These are phyloP conservation scores for Leptinotarsa defecta DNA, from an alignment of 1,140 invertebrate species.

Conservation along the genomic window DNA sequence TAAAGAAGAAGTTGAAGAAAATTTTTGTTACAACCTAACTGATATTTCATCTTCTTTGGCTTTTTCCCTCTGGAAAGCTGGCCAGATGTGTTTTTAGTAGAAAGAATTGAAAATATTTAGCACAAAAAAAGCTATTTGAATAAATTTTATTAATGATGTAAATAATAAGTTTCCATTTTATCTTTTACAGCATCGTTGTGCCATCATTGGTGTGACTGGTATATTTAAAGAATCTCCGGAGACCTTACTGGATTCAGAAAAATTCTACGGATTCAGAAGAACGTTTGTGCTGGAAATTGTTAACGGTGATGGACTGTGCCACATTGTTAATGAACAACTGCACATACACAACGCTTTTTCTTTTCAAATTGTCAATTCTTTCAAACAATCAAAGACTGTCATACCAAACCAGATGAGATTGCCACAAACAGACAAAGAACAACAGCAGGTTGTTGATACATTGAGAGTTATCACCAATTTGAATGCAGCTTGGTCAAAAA, in stretches of 20 bases:
- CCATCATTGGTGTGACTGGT: constrained; percentile 64
- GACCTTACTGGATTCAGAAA: constrained; percentile 42
- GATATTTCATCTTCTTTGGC: no score
- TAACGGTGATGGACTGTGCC: constrained; percentile 61
- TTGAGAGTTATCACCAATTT: constrained; percentile 78
- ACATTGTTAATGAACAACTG: constrained; percentile 84
- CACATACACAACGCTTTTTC: constrained; percentile 73
- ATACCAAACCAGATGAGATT: constrained; percentile 11
- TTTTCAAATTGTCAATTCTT: constrained; percentile 62
- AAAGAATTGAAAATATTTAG: no score
- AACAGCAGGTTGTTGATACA: constrained; percentile 64
- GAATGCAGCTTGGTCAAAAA: constrained; percentile 79
- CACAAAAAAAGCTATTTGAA: no score
- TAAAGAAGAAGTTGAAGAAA: no score
- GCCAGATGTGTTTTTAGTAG: no score
- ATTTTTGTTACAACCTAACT: no score
- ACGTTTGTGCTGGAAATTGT: constrained; percentile 78
- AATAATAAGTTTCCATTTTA: neutral
- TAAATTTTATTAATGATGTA: no score
- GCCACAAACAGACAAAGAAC: constrained; percentile 38
- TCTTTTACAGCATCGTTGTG: neutral
- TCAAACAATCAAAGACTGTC: constrained; percentile 36
- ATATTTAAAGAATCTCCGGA: constrained; percentile 69
- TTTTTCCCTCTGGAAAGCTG: no score
- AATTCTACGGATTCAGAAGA: constrained; percentile 66